A percentile compares a stretch with the other conserved stretches of the same genome.
phyloP scores from a whole-genome alignment of 2,888 invertebrate species.

The Pseudococcus longispinus region DNA sequence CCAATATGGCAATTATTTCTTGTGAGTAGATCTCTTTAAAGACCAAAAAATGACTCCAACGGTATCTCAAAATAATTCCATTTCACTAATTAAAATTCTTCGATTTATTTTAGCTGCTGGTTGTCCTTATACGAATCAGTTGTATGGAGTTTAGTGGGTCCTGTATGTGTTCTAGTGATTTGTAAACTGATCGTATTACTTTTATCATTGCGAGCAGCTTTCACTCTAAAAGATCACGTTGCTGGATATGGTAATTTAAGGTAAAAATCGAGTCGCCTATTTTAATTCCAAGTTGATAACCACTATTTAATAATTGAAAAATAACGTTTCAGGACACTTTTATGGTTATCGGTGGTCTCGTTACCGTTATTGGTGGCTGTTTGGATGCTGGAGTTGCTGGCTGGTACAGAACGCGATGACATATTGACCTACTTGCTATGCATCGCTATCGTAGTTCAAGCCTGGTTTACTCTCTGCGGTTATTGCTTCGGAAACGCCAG shows the following conservation, averaged over 20 bases:
- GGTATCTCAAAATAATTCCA: not conserved
- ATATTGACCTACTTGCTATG: slow-evolving; percentile 80
- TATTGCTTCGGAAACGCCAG: slow-evolving; percentile 87
- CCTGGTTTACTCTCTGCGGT: slow-evolving; percentile 82
- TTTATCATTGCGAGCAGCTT: slow-evolving; percentile 87
- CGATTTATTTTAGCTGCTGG: slow-evolving; percentile 79
- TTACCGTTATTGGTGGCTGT: slow-evolving; percentile 82
- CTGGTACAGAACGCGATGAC: slow-evolving; percentile 76
- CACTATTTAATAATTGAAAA: not conserved
- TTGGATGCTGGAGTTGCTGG: slow-evolving; percentile 84
- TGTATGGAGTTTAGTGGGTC: slow-evolving; percentile 94
- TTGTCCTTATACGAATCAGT: slow-evolving; percentile 90
- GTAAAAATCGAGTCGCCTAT: slow-evolving; percentile 62
- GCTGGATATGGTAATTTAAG: slow-evolving; percentile 79
- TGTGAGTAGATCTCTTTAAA: slow-evolving; percentile 73
- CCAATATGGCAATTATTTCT: slow-evolving; percentile 91
- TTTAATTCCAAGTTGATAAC: not conserved
- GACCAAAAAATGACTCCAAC: not conserved
- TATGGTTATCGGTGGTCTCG: slow-evolving; percentile 87
- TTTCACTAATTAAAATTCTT: slow-evolving; percentile 55
- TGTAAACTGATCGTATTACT: slow-evolving; percentile 82
- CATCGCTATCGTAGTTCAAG: slow-evolving; percentile 78
- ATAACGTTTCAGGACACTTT: slow-evolving; percentile 66
- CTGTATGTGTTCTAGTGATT: slow-evolving; percentile 79
- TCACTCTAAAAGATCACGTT: slow-evolving; percentile 87